Evolutionary conservation across 2,797 vertebrate genomes (phyloP), one percentile per base, ranked within the genome.

Genomic region (Centropyge bicolor): DNA sequence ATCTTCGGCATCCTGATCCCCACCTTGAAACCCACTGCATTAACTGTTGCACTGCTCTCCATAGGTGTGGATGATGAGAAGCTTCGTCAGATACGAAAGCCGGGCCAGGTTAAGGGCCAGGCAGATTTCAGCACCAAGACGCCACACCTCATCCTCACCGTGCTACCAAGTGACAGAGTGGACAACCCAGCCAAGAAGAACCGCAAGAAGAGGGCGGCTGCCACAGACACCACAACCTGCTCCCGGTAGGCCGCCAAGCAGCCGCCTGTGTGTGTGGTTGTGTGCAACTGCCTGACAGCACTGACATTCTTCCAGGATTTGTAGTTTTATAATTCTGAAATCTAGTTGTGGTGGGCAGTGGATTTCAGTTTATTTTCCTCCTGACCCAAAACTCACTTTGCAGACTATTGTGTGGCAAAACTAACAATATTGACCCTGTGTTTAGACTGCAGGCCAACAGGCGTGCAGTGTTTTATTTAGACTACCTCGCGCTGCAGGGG

Each of bases 91-190:
- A 84, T 94, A 3, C 92, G 89, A 71, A 95, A 88, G 52, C 90
- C 93, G 0, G 91, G 93, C 36, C 85, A 85, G 73, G 90, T 94
- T 4, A 96, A 95, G 87, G 95, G 95, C 27, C 95, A 94, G 87
- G 86, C 93, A 0, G 95, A 96, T 38, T 96, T 95, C 88, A 96
- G 95, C 91, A 94, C 94, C 86, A 96, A 96, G 93, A 95, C 93
- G 2, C 96, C 96, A 0, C 95, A 96, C 88, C 95, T 96, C 85
- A 96, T 96, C 86, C 94, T 96, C 81, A 96, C 95, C 56, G 90
- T 96, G 88, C 90, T 96, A 88, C 95, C 96, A 74, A 95, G 95
- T 0, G 95, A 95, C 88, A 88, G 95, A 54, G 87, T 95, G 75
- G 95, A 96, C 66, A 93, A 93, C 89, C 93, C 92, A 0, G 80